Percentiles rank a stretch among this genome's conserved stretches.
phyloP scores from a whole-genome alignment of 2,888 invertebrate genomes.

The Xestia xanthographa region DNA sequence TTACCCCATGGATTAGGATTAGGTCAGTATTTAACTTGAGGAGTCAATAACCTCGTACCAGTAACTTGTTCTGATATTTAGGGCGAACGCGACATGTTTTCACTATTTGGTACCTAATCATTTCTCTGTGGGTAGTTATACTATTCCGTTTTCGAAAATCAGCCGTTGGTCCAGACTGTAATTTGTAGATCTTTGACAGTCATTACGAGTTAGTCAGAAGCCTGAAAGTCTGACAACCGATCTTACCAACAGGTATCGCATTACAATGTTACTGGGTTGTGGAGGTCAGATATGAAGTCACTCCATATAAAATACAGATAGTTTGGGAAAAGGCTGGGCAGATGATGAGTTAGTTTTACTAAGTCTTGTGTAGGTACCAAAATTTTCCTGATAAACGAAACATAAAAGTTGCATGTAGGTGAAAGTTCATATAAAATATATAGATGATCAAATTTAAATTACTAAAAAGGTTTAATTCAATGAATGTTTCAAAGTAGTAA shows the following conservation, averaged over 20 bases:
- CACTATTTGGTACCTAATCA: not conserved
- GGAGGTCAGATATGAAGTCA: not conserved
- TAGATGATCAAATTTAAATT: not conserved
- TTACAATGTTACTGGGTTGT: not conserved
- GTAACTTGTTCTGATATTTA: constrained; percentile 5
- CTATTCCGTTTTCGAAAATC: not conserved
- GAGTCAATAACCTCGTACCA: constrained; percentile 52
- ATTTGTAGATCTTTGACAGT: not conserved
- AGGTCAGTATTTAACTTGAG: constrained; percentile 54
- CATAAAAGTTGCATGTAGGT: not conserved
- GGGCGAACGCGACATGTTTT: not conserved
- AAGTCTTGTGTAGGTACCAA: not conserved
- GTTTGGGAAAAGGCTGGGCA: not conserved
- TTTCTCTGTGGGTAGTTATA: not conserved
- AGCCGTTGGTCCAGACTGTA: not conserved
- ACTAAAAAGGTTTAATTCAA: constrained; percentile 22
- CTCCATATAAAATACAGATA: not conserved
- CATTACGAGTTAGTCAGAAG: not conserved
- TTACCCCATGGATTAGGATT: constrained; percentile 57
- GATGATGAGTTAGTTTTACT: not conserved
- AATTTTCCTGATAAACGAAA: not conserved
- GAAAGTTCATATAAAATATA: not conserved
- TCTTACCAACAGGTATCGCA: not conserved
- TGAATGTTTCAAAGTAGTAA: not conserved
- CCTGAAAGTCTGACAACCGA: not conserved